A percentile compares a stretch with the other conserved stretches of the same genome.
Conservation (phyloP, 2,113 vertebrate species). For the Cercopithecus mona region DNA sequence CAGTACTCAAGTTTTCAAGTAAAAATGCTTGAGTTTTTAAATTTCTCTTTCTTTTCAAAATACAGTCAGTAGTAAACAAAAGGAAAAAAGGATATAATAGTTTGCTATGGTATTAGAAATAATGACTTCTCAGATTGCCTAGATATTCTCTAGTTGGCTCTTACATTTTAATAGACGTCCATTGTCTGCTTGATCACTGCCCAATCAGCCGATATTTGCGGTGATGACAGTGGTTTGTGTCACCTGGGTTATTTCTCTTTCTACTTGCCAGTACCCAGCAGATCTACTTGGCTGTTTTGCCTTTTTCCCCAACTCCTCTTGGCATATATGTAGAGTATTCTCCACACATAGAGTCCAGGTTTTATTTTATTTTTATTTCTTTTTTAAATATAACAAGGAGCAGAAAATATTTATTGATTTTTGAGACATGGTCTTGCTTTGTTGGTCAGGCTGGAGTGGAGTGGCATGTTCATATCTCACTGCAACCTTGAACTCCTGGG, state of each 20-base stretch:
- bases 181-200: background rate
- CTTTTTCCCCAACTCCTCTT: background rate
- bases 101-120: background rate
- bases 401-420: too few relatives aligned
- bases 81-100: too few relatives aligned
- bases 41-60: background rate
- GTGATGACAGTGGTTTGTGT: background rate
- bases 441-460: too few relatives aligned
- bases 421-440: too few relatives aligned
- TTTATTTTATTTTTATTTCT: too few relatives aligned
- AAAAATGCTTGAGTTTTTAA: background rate
- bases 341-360: background rate
- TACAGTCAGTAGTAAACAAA: background rate
- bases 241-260: background rate
- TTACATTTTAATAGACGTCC: background rate
- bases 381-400: too few relatives aligned
- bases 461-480: too few relatives aligned
- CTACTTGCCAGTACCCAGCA: background rate
- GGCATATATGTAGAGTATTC: background rate
- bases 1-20: background rate
- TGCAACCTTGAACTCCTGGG: too few relatives aligned
- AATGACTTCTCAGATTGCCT: background rate
- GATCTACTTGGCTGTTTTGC: background rate
- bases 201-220: too few relatives aligned
- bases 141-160: background rate